Evolutionary conservation across 1,140 invertebrate species (phyloP), one percentile per base, ranked within the genome.

Genomic region (Phocides pigmalion): DNA sequence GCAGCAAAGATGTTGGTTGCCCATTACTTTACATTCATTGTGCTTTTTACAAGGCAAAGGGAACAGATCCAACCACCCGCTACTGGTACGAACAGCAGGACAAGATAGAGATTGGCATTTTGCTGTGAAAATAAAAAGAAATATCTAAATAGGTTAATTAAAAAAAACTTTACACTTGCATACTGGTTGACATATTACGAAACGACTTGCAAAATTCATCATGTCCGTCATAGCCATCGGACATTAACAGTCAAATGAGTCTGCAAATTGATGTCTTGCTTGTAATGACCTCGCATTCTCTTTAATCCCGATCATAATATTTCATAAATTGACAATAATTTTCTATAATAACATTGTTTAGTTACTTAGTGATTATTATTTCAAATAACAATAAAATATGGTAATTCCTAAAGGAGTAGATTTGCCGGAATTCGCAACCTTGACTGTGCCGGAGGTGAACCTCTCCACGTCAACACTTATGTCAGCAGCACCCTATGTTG

Each of bases 401-500:
- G 93, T 95, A n/a, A 67, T 95, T 35, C 95, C 96, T 2, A 94
- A 95, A 51, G 93, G 96, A 39, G 85, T 92, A 25, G 67, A 92
- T 37, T 83, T 99, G 25, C 98, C 98, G 3, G 93, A 94, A 1
- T 94, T 95, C 66, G 94, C 95, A 72, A 96, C 98, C 62, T 87
- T 99, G 20, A 95, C 93, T 1, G 96, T 97, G 25, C 94, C 94
- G 68, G 98, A 99, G 92, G 89, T 99, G 1, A 95, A 97, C 72
- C 72, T 99, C 11, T 95, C 96, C 6, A 95, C 94, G n/a, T 93
- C 97, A 3, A 94, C 94, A 19, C 91, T 99, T 8, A 94, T 95
- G 70, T 95, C 97, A n/a, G 96, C 95, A 2, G 93, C 96, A 22
- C 95, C 97, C 70, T 96, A 98, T 90, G 92, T 99, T 64, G 98